These are phyloP conservation scores for Synanthedon formicaeformis DNA, from an alignment of 2,888 invertebrate species.

Conservation along the genomic window DNA sequence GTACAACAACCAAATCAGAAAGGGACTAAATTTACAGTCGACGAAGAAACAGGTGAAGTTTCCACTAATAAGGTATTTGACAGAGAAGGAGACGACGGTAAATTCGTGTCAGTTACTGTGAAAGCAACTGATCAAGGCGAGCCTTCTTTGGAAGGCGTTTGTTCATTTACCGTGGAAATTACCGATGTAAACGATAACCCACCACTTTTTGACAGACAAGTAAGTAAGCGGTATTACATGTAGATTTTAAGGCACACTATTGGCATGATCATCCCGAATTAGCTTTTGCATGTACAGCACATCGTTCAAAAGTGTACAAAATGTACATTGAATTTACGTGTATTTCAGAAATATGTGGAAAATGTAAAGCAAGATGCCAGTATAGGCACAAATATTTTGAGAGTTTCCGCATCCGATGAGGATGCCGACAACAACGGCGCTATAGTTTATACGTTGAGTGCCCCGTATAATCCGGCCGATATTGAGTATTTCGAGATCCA, in stretches of 20 bases:
- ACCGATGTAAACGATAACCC: slow-evolving; percentile 98
- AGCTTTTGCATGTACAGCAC: slow-evolving; percentile 21
- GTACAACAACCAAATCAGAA: slow-evolving; percentile 95
- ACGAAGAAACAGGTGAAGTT: slow-evolving; percentile 95
- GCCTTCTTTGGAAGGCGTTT: slow-evolving; percentile 96
- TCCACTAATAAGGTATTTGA: slow-evolving; percentile 97
- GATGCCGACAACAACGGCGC: slow-evolving; percentile 98
- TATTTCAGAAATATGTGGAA: slow-evolving; percentile 92
- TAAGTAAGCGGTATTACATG: slow-evolving; percentile 42
- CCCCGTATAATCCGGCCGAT: slow-evolving; percentile 88
- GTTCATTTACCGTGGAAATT: slow-evolving; percentile 97
- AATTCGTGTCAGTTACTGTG: slow-evolving; percentile 95
- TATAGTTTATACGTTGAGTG: slow-evolving; percentile 90
- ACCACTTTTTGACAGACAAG: slow-evolving; percentile 94
- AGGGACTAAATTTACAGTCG: slow-evolving; percentile 94
- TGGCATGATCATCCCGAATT: slow-evolving; percentile 1
- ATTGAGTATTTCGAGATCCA: slow-evolving; percentile 97
- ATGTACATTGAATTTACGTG: slow-evolving; percentile 20
- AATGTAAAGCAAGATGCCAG: slow-evolving; percentile 97
- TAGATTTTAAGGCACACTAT: background rate
- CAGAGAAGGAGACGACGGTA: slow-evolving; percentile 95
- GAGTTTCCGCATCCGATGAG: slow-evolving; percentile 96
- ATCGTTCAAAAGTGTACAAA: slow-evolving; percentile 8
- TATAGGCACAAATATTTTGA: slow-evolving; percentile 92
- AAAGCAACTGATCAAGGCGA: slow-evolving; percentile 99